These are phyloP conservation scores for Campaea margaritaria DNA, from an alignment of 2,888 invertebrate genomes.

Conservation along the genomic window DNA sequence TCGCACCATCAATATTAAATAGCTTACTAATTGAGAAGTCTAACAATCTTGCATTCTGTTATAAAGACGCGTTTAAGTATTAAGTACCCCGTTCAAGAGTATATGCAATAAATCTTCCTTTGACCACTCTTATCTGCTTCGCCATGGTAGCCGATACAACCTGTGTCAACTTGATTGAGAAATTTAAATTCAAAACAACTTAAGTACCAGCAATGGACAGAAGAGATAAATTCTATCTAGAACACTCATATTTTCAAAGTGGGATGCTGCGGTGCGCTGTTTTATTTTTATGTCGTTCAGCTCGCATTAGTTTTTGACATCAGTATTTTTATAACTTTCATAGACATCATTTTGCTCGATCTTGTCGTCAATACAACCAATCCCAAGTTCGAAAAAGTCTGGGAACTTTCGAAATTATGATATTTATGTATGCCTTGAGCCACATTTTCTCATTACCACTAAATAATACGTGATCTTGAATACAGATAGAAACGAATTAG, in stretches of 20 bases:
- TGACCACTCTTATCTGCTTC: conserved; percentile 72
- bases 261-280: conserved; percentile 14
- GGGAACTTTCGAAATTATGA: conserved; percentile 19
- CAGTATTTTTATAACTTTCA: neutral
- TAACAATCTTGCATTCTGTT: conserved; percentile 53
- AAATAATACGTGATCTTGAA: conserved; percentile 23
- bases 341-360: too few species aligned
- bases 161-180: conserved; percentile 67
- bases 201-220: conserved; percentile 41
- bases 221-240: conserved; percentile 42
- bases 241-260: conserved; percentile 39
- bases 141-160: conserved; percentile 76
- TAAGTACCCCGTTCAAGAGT: conserved; percentile 54
- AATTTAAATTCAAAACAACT: conserved; percentile 74
- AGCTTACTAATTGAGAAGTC: conserved; percentile 34
- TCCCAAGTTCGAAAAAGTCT: neutral
- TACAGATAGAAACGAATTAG: conserved; percentile 40
- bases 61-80: conserved; percentile 58
- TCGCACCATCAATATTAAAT: conserved; percentile 2
- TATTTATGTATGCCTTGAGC: conserved; percentile 16
- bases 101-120: conserved; percentile 77
- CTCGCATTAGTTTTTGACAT: neutral
- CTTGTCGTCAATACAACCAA: too few species aligned
- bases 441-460: conserved; percentile 15
- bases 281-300: neutral